These are phyloP conservation scores for Leptinotarsa texana DNA, from an alignment of 1,140 invertebrate genomes.

Conservation along the genomic window DNA sequence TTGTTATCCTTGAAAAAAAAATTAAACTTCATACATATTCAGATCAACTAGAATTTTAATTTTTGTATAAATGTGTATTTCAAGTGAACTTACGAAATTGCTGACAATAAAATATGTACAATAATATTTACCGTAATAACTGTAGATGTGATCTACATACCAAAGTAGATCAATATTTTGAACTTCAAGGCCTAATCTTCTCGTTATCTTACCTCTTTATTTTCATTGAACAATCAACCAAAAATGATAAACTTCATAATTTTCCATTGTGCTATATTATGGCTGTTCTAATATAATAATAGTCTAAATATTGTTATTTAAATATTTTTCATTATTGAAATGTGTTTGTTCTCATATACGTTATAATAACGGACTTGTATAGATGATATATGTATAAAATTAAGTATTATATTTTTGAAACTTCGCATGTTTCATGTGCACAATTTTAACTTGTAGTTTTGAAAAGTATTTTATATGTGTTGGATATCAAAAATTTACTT, in stretches of 20 bases:
- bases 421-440: constrained; percentile 1
- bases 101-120: neutral
- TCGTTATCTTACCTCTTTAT: neutral
- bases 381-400: neutral
- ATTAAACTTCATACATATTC: too few species aligned
- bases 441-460: constrained; percentile 12
- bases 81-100: too few species aligned
- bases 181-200: too few species aligned
- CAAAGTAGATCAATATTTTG: too few species aligned
- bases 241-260: constrained; percentile 7
- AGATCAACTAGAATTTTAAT: too few species aligned
- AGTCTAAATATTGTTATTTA: neutral
- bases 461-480: constrained; percentile 13
- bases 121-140: neutral
- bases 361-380: neutral
- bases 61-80: too few species aligned
- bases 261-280: constrained; percentile 28
- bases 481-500: constrained; percentile 16
- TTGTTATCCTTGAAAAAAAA: too few species aligned
- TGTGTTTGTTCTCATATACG: constrained; percentile 10
- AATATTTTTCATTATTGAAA: constrained; percentile 23
- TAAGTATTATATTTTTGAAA: constrained; percentile 4
- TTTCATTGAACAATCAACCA: constrained; percentile 2
- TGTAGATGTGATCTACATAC: neutral
- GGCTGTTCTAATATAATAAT: constrained; percentile 24